Conservation (phyloP, 1,140 invertebrate genomes). For the Cydia strobilella region DNA sequence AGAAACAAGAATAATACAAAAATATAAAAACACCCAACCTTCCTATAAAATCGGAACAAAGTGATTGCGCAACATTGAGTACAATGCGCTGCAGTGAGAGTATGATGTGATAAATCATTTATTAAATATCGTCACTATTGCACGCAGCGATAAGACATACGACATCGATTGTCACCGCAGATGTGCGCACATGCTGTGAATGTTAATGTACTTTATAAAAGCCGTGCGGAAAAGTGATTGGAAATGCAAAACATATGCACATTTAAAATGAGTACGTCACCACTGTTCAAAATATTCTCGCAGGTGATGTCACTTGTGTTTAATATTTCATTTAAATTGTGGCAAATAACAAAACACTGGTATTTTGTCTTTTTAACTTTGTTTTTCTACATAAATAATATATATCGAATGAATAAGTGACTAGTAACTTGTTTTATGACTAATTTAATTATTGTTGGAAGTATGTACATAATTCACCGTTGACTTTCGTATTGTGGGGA, state of each 20-base stretch:
- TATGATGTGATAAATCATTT: conserved; percentile 4
- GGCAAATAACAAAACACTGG: not conserved
- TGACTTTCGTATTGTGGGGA: too few relatives aligned
- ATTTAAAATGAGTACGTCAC: conserved; percentile 21
- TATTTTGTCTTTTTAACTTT: not conserved
- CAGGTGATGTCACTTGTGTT: not conserved
- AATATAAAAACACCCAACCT: too few relatives aligned
- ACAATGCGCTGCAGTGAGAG: not conserved
- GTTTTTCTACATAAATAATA: too few relatives aligned
- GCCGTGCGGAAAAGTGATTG: conserved; percentile 34
- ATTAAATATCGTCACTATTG: conserved; percentile 3
- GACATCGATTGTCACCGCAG: conserved; percentile 31
- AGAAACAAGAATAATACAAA: too few relatives aligned
- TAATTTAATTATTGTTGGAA: too few relatives aligned
- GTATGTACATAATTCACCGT: too few relatives aligned
- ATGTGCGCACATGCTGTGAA: conserved; percentile 29
- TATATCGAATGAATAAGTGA: too few relatives aligned
- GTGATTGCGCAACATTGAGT: not conserved
- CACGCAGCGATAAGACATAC: conserved; percentile 2
- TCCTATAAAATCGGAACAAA: too few relatives aligned
- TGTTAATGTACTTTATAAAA: conserved; percentile 38
- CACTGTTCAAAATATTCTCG: not conserved
- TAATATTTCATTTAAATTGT: not conserved
- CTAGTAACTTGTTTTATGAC: too few relatives aligned
- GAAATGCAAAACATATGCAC: conserved; percentile 39